Conservation (phyloP, 2,888 invertebrate genomes). For the Morpho deidamia region DNA sequence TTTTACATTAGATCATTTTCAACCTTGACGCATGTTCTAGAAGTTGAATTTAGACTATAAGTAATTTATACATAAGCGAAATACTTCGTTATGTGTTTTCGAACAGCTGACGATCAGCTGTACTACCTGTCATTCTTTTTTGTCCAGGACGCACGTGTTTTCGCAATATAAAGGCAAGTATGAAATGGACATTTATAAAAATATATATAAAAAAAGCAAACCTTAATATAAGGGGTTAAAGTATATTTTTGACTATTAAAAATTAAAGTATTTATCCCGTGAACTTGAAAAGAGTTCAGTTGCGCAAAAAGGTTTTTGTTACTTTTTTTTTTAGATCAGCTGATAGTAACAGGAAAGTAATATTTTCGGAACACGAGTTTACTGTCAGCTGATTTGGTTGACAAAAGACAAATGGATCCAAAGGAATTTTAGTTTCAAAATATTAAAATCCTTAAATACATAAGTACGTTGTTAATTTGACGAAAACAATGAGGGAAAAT, state of each 20-base stretch:
- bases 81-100: constrained; percentile 7
- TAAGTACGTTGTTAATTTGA: too few species aligned
- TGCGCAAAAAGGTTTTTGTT: constrained; percentile 31
- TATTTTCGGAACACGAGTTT: constrained; percentile 12
- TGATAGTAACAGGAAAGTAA: constrained; percentile 20
- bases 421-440: too few species aligned
- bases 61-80: background rate
- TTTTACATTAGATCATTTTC: background rate
- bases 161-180: constrained; percentile 25
- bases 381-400: constrained; percentile 13
- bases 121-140: constrained; percentile 35
- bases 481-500: too few species aligned
- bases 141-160: constrained; percentile 30
- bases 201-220: background rate
- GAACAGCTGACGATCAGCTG: constrained; percentile 37
- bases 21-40: background rate
- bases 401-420: background rate
- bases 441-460: too few species aligned
- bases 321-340: constrained; percentile 29
- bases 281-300: constrained; percentile 25
- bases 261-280: constrained; percentile 5
- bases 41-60: constrained; percentile 1
- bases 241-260: background rate
- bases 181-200: constrained; percentile 22
- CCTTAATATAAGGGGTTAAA: background rate